Percentiles rank a stretch among this genome's conserved stretches.
Evolutionary conservation across 2,888 invertebrate genomes (phyloP).

Genomic region (Nomada lathburiana): DNA sequence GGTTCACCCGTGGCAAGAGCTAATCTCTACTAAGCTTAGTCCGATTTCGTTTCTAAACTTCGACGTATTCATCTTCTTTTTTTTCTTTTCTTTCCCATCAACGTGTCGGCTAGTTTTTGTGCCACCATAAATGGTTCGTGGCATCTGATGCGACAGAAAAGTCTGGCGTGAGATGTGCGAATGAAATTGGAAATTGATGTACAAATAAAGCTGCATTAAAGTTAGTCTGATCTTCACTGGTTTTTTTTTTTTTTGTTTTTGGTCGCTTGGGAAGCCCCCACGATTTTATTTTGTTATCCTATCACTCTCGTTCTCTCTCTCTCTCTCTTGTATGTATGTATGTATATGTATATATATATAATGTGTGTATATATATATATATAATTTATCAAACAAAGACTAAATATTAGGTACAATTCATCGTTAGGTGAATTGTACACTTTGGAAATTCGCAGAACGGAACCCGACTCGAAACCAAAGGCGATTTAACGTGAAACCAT

Average conservation of each 20-base stretch:
- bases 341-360: no score
- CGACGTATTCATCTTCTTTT: slow-evolving; percentile 47
- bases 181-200: slow-evolving; percentile 11
- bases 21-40: slow-evolving; percentile 45
- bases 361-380: not conserved
- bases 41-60: slow-evolving; percentile 31
- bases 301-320: slow-evolving; percentile 1
- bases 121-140: not conserved
- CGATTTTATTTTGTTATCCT: slow-evolving; percentile 21
- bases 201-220: slow-evolving; percentile 4
- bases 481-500: slow-evolving; percentile 18
- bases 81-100: slow-evolving; percentile 15
- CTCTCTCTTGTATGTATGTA: not conserved
- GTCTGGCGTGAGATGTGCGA: not conserved
- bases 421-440: slow-evolving; percentile 12
- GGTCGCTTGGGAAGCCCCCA: slow-evolving; percentile 51
- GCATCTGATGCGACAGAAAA: not conserved
- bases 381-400: slow-evolving; percentile 19
- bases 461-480: slow-evolving; percentile 28
- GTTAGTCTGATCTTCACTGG: not conserved
- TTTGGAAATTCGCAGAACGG: slow-evolving; percentile 50
- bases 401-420: slow-evolving; percentile 29
- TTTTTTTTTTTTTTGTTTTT: not conserved
- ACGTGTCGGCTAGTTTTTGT: slow-evolving; percentile 41
- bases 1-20: slow-evolving; percentile 20